Conservation (phyloP, 2,113 vertebrate genomes). For the Hyperoodon ampullatus region DNA sequence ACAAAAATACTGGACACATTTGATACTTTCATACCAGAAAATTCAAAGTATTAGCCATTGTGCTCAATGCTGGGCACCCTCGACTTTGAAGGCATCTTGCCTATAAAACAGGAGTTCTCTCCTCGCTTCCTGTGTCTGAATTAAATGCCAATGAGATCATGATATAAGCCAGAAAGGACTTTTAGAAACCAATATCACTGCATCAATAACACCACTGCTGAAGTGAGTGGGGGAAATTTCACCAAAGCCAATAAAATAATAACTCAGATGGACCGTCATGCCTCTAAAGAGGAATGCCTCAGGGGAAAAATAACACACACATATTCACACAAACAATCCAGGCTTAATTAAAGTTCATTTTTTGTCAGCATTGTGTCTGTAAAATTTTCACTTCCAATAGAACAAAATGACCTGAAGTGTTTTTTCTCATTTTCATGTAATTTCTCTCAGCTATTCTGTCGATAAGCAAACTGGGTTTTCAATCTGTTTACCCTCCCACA, state of each 20-base stretch:
- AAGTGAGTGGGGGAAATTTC: background rate
- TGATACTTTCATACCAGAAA: background rate
- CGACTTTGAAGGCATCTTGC: background rate
- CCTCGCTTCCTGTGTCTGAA: background rate
- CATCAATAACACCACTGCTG: background rate
- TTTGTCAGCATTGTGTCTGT: background rate
- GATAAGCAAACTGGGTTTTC: background rate
- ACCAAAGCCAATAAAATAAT: conserved; percentile 13
- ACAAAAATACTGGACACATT: background rate
- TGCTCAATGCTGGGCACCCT: background rate
- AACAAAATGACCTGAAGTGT: background rate
- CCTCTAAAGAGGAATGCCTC: background rate
- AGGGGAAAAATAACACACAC: background rate
- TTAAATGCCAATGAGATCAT: conserved; percentile 2
- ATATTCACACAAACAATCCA: background rate
- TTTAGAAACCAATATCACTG: background rate
- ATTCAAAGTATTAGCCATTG: background rate
- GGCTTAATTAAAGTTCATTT: conserved; percentile 46
- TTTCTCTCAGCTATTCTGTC: conserved; percentile 4
- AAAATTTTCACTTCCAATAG: conserved; percentile 10
- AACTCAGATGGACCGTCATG: background rate
- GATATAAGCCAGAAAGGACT: background rate
- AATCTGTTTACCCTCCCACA: conserved; percentile 38
- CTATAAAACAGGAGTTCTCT: background rate
- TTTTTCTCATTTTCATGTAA: conserved; percentile 6